Evolutionary conservation across 2,113 vertebrate species (phyloP).

Genomic region (Nansenia antarctica): DNA sequence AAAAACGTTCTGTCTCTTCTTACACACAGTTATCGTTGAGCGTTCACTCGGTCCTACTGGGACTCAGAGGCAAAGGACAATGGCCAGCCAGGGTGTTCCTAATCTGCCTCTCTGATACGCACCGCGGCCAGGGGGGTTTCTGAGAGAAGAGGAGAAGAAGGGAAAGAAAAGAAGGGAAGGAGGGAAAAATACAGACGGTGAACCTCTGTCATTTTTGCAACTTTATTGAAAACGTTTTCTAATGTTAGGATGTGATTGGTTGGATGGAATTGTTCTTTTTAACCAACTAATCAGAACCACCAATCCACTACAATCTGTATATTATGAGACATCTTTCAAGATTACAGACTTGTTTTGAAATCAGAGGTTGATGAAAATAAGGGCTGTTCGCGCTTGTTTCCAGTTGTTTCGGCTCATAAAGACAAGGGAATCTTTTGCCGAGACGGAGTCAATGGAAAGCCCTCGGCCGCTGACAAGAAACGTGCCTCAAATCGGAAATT

Average conservation of each 20-base stretch:
- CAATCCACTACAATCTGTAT: not conserved
- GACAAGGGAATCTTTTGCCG: not conserved
- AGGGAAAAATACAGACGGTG: conserved; percentile 2
- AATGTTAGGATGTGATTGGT: not conserved
- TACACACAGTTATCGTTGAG: conserved; percentile 36
- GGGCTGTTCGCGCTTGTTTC: not conserved
- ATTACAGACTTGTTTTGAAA: not conserved
- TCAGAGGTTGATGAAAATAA: not conserved
- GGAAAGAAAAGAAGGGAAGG: conserved; percentile 20
- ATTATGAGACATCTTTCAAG: not conserved
- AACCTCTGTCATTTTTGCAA: not conserved
- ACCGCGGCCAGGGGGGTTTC: conserved; percentile 24
- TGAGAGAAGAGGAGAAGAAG: conserved; percentile 35
- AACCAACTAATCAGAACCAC: not conserved
- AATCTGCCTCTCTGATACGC: conserved; percentile 38
- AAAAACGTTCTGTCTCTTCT: conserved; percentile 43
- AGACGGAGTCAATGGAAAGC: not conserved
- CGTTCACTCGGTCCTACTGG: conserved; percentile 10
- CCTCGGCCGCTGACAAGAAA: not conserved
- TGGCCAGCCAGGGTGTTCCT: conserved; percentile 40
- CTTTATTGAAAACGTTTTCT: no score
- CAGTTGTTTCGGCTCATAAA: not conserved
- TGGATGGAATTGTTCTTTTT: not conserved
- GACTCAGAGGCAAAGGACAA: conserved; percentile 35
- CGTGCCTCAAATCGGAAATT: not conserved